Base-by-base conservation (phyloP, 2,113 vertebrate genomes). In the Toxotes jaculatrix region DNA sequence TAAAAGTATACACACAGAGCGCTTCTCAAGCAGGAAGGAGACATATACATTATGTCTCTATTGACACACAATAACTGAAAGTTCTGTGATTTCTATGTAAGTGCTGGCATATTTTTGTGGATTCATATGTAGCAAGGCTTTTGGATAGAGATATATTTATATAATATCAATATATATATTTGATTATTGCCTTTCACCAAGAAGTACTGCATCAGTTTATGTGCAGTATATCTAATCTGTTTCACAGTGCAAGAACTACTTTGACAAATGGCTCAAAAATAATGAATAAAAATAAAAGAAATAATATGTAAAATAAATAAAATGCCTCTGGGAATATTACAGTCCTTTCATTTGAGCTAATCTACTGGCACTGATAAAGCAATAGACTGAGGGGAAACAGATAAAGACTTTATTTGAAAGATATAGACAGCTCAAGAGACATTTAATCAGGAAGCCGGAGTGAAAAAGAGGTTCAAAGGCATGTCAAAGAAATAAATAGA, bases 381-480 rank as follows among this genome's bases (percentile, higher is more conserved):
- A 62, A 47, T 21, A 64, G 64, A 42, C 61, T 69, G 10, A 79
- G 36, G 11, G 21, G 36, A 80, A 77, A 60, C 42, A 40, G 78
- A 83, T 79, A 66, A 59, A 31, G 23, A 23, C 19, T 79, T 76
- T 51, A 74, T 63, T 88, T 68, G 32, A 4, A 32, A 85, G 78
- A 88, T 86, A 83, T 42, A 56, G 40, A 59, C 34, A 19, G 60
- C 47, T 36, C 42, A 61, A 56, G 65, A 83, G 31, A 47, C 23
- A 71, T 67, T 71, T 64, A 76, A 76, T 82, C 51, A 88, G 80
- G 80, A 89, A 89, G 79, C 65, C 12, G 56, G 36, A 80, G 85
- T 79, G 64, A 80, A 88, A 85, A 79, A 74, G 74, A 88, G 57
- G 82, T 90, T 87, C 88, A 90, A 88, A 92, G 88, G 91, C 77